These are phyloP conservation scores for Hydrocynus forskahlii DNA, from an alignment of 2,797 vertebrate genomes.

Conservation along the genomic window DNA sequence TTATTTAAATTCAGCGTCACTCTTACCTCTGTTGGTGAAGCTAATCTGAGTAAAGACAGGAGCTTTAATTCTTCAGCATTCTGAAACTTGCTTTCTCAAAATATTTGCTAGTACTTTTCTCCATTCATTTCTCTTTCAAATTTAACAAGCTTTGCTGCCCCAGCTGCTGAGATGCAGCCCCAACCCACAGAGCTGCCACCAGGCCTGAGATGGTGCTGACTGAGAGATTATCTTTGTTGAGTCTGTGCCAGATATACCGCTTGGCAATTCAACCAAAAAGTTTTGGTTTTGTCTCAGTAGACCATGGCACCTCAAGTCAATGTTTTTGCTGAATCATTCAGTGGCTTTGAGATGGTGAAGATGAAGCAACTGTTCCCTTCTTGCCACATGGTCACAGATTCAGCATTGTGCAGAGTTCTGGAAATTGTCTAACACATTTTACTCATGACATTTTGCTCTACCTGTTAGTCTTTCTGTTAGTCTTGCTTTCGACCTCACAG, in stretches of 20 bases:
- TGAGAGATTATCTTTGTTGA: slow-evolving; percentile 2
- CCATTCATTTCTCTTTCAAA: background rate
- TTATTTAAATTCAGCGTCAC: background rate
- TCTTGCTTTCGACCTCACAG: background rate
- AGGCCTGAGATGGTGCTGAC: slow-evolving; percentile 2
- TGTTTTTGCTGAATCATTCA: slow-evolving; percentile 21
- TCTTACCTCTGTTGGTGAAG: background rate
- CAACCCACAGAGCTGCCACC: background rate
- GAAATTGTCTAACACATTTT: slow-evolving; percentile 2
- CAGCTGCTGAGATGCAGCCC: background rate
- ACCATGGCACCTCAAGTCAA: background rate
- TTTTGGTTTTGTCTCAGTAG: background rate
- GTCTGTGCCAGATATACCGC: background rate
- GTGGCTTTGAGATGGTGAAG: background rate
- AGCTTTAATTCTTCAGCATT: background rate
- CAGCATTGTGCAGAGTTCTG: background rate
- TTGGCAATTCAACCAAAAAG: slow-evolving; percentile 2
- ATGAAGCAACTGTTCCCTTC: background rate
- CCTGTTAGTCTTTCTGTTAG: background rate
- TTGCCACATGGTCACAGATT: background rate
- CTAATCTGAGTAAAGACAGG: background rate
- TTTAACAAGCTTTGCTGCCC: background rate
- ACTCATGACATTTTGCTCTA: background rate
- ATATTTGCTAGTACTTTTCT: slow-evolving; percentile 1
- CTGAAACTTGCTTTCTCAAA: background rate